phyloP scores from a whole-genome alignment of 1,140 invertebrate species.

The Eupeodes corollae region DNA sequence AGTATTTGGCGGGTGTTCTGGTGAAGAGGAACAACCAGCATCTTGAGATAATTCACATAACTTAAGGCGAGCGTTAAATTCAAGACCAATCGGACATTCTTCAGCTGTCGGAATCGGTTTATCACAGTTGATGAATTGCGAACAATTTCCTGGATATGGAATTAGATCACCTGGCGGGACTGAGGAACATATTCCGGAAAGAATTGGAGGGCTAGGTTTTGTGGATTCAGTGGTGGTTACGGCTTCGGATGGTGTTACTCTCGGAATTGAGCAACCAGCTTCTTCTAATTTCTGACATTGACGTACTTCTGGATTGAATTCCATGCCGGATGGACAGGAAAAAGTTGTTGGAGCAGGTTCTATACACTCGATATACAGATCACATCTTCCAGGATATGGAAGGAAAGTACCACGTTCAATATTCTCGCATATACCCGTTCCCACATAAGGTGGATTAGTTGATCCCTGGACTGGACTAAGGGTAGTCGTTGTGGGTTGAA shows the following conservation, averaged over 20 bases:
- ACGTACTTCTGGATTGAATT: conserved; percentile 15
- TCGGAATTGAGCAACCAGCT: no score
- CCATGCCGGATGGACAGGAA: conserved; percentile 15
- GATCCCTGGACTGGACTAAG: no score
- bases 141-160: conserved; percentile 26
- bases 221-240: no score
- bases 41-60: no score
- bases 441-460: no score
- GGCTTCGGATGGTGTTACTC: no score
- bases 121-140: conserved; percentile 21
- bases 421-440: conserved; percentile 17
- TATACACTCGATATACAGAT: conserved; percentile 28
- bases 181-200: conserved; percentile 13
- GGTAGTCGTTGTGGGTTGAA: no score
- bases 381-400: conserved; percentile 24
- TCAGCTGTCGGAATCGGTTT: conserved; percentile 24
- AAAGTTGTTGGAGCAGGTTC: conserved; percentile 24
- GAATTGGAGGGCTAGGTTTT: no score
- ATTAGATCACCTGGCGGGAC: conserved; percentile 15
- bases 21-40: no score
- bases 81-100: conserved; percentile 9
- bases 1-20: background rate
- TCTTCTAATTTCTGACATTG: conserved; percentile 9
- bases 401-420: conserved; percentile 15
- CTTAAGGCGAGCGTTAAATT: conserved; percentile 12